Conservation (phyloP, 2,888 invertebrate species). For the Drosophila sordidapex region DNA sequence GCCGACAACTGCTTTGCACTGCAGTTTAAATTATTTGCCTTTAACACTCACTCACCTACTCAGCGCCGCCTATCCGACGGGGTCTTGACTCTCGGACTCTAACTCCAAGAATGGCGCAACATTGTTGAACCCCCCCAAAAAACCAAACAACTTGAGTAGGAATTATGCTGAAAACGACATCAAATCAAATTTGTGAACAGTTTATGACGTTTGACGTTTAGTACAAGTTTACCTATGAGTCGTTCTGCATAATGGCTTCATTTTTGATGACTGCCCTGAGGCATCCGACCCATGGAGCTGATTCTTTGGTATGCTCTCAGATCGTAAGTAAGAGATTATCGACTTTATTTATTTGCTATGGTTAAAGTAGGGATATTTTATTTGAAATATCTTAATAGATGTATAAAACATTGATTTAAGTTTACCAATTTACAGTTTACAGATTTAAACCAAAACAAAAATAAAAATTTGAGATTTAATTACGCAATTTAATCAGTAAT, state of each 20-base stretch:
- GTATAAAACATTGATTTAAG: neutral
- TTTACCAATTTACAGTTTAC: neutral
- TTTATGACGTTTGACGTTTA: constrained; percentile 57
- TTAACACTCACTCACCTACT: constrained; percentile 78
- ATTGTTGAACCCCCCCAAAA: constrained; percentile 40
- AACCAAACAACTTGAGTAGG: constrained; percentile 11
- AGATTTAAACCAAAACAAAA: fast-evolving
- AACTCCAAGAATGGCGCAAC: constrained; percentile 65
- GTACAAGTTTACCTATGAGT: constrained; percentile 25
- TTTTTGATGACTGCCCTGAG: constrained; percentile 42
- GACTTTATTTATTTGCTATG: neutral
- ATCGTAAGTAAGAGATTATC: neutral
- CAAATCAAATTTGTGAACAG: constrained; percentile 53
- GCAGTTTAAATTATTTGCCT: constrained; percentile 76
- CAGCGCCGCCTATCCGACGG: constrained; percentile 75
- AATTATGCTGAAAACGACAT: constrained; percentile 52
- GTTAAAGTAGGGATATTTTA: too few relatives aligned
- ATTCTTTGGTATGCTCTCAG: neutral
- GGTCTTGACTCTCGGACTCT: constrained; percentile 54
- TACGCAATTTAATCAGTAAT: neutral
- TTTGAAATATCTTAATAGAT: neutral
- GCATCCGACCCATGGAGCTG: constrained; percentile 5
- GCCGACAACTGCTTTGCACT: constrained; percentile 39
- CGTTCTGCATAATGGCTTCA: constrained; percentile 47
- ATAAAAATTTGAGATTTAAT: neutral